Evolutionary conservation across 2,888 invertebrate genomes (phyloP), one percentile per base, ranked within the genome.

Genomic region (Acleris laterana): DNA sequence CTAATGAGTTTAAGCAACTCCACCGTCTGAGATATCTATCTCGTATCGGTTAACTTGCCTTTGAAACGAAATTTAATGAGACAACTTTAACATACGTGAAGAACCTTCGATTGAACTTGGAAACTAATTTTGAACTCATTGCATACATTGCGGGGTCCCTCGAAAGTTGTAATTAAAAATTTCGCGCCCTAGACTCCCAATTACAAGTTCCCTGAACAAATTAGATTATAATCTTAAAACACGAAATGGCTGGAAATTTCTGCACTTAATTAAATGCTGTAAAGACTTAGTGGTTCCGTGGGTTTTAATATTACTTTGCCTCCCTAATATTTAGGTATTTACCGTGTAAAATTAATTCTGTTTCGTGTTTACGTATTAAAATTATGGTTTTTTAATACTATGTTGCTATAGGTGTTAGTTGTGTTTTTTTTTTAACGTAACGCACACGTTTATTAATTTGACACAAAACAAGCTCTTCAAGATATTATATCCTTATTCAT

Each of bases 1-100:
- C 19, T 65, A 65, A 65, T 65, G 60, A 65, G 55, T 60, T 61
- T 17, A 17, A 57, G 55, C 32, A 65, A 61, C 65, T 65, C 44
- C 22, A 32, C 50, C 42, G 17, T 56, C 55, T 17, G 44, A 44
- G 50, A 56, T 56, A 56, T 50, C 44, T 60, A 56, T 55, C 55
- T 25, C 53, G 19, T 60, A 65, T 65, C 65, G 44, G 65, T 61
- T 61, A 22, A 46, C 59, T 9, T 48, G 50, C 38, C 60, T 65
- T 60, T 61, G 60, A 61, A 65, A 65, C 55, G 42, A 61, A 61
- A 65, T 61, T 62, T 66, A 66, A 66, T 66, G 66, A 66, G 51
- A 48, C 66, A 66, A 66, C 61, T 66, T 61, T 17, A 17, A 49
- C 52, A 65, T 51, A 61, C 60, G 44, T 48, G 22, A 55, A n/a